Conservation (phyloP, 1,140 invertebrate genomes). For the Chrysomallon squamiferum region DNA sequence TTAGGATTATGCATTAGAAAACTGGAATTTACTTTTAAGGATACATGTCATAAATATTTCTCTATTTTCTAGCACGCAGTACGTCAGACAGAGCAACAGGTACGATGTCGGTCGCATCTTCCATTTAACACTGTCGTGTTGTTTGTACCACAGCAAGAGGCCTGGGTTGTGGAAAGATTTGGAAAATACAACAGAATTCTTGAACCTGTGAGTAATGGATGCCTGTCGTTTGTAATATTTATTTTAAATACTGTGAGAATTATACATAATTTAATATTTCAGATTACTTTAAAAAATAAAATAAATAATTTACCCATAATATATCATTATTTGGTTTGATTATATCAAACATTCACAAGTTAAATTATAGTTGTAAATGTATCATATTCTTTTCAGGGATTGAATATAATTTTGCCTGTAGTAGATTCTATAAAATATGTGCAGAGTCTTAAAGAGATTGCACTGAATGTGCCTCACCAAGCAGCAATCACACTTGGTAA, state of each 20-base stretch:
- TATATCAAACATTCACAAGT: too few species aligned
- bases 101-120: slow-evolving; percentile 25
- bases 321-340: too few species aligned
- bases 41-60: too few species aligned
- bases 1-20: too few species aligned
- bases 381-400: slow-evolving; percentile 72
- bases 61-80: slow-evolving; percentile 20
- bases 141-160: slow-evolving; percentile 99
- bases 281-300: too few species aligned
- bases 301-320: too few species aligned
- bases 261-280: too few species aligned
- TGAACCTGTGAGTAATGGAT: slow-evolving; percentile 73
- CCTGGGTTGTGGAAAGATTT: slow-evolving; percentile 99
- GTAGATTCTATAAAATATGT: slow-evolving; percentile 96
- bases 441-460: slow-evolving; percentile 98
- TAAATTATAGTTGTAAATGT: too few species aligned
- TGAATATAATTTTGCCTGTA: slow-evolving; percentile 92
- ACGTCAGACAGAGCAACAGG: slow-evolving; percentile 20
- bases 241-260: too few species aligned
- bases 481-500: slow-evolving; percentile 91
- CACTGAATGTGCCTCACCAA: slow-evolving; percentile 98
- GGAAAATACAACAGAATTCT: slow-evolving; percentile 93
- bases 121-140: slow-evolving; percentile 85
- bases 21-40: too few species aligned
- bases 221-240: not conserved